Base-by-base conservation (phyloP, 2,113 vertebrate genomes). In the Callospermophilus lateralis region DNA sequence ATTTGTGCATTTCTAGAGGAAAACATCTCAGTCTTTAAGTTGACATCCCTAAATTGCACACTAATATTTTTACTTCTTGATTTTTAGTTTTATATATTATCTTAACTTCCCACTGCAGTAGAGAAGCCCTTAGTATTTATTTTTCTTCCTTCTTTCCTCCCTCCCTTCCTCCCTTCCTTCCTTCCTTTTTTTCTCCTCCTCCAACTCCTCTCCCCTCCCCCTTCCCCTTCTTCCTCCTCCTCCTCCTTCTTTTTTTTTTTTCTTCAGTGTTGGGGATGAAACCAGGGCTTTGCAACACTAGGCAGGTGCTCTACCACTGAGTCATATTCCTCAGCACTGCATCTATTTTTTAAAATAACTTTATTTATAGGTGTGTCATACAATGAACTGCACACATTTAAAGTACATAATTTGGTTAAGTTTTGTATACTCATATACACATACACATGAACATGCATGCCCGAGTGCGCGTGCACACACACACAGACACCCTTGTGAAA, bases 61-160 rank as follows among this genome's bases (percentile, higher is more conserved):
- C 20, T 45, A 86, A 45, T 74, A 70, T 51, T 76, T 92, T 39
- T 37, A 72, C 42, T 58, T 74, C 20, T 65, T 65, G 3, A 77
- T 89, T 95, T 95, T 79, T 84, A 92, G 32, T 90, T 87, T 91
- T 92, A 90, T 32, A 72, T 72, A 90, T 42, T 22, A 86, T 61
- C 48, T 13, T 77, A 84, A 72, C 8, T 84, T 86, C 30, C 26
- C 34, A 86, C 8, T 61, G 76, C 20, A 65, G 42, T 91, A 89
- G 9, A 68, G 17, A 84, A 84, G 17, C 12, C 37, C 22, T 81
- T 8, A 45, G 28, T 6, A 51, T 63, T 58, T 72, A n/a, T 76
- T 76, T 80, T 86, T n/a, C 12, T 45, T 45, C 1, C 45, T 45
- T 45, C 42, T 1, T 45, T 45, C 42, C 42, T 45, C 7, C 45